phyloP scores from a whole-genome alignment of 2,888 invertebrate species.

The Dascillus cervinus region DNA sequence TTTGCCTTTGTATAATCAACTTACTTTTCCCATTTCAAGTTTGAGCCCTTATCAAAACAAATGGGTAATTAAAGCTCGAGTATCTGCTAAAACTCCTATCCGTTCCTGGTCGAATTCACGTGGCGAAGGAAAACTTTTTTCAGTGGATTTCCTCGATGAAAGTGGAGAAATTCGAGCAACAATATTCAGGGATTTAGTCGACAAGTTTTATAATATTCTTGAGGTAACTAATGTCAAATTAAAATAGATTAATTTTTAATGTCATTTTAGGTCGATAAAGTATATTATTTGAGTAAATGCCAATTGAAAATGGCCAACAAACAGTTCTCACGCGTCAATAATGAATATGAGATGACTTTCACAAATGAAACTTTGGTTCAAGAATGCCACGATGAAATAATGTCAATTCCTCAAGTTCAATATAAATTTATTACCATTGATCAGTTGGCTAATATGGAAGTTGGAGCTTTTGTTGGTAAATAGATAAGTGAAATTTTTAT shows the following conservation, averaged over 20 bases:
- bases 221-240: constrained; percentile 50
- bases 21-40: constrained; percentile 71
- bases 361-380: constrained; percentile 50
- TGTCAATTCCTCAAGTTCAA: constrained; percentile 63
- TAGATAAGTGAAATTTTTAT: background rate
- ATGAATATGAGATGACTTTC: constrained; percentile 95
- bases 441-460: constrained; percentile 58
- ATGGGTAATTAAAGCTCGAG: constrained; percentile 90
- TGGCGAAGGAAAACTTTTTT: constrained; percentile 91
- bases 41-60: constrained; percentile 92
- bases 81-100: constrained; percentile 72
- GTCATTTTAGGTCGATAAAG: constrained; percentile 58
- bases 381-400: constrained; percentile 45
- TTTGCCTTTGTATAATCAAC: constrained; percentile 35
- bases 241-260: constrained; percentile 3
- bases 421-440: constrained; percentile 73
- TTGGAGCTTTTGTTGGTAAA: constrained; percentile 66
- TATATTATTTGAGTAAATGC: constrained; percentile 82
- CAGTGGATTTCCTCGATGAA: constrained; percentile 87
- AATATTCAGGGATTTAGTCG: constrained; percentile 79
- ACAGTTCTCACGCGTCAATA: constrained; percentile 71
- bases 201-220: constrained; percentile 81
- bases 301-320: constrained; percentile 91
- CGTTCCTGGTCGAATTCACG: constrained; percentile 86
- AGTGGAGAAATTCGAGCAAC: constrained; percentile 90